A percentile compares a stretch with the other conserved stretches of the same genome.
phyloP scores from a whole-genome alignment of 2,888 invertebrate species.

The Athetis lepigone region DNA sequence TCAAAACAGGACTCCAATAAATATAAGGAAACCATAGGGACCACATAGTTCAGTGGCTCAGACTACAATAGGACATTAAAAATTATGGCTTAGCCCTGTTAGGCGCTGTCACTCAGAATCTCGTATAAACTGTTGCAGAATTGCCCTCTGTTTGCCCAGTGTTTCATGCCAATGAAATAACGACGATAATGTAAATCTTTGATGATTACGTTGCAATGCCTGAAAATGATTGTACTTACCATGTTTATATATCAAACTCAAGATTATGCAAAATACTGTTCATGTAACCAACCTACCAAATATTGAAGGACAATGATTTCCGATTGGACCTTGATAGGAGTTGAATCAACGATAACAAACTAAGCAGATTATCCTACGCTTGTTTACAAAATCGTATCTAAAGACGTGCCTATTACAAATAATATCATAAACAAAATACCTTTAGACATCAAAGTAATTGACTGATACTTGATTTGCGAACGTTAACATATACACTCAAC shows the following conservation, averaged over 20 bases:
- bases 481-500: slow-evolving; percentile 57
- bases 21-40: slow-evolving; percentile 34
- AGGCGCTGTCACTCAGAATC: slow-evolving; percentile 29
- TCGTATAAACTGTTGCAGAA: slow-evolving; percentile 16
- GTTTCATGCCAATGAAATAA: background rate
- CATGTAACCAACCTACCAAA: slow-evolving; percentile 1
- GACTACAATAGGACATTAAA: slow-evolving; percentile 52
- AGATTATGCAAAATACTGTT: slow-evolving; percentile 3
- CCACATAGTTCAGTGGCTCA: slow-evolving; percentile 47
- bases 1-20: slow-evolving; percentile 28
- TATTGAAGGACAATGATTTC: background rate
- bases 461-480: slow-evolving; percentile 55
- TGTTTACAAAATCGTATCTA: slow-evolving; percentile 24
- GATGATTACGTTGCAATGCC: background rate
- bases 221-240: no score
- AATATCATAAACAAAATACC: slow-evolving; percentile 23
- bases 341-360: slow-evolving; percentile 37
- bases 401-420: slow-evolving; percentile 11
- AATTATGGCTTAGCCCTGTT: slow-evolving; percentile 33
- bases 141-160: background rate
- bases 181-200: background rate
- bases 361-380: slow-evolving; percentile 13
- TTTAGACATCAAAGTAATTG: slow-evolving; percentile 33
- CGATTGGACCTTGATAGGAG: slow-evolving; percentile 2
- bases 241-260: slow-evolving; percentile 13